Conservation (phyloP, 2,797 vertebrate genomes). For the Botia almorhae region DNA sequence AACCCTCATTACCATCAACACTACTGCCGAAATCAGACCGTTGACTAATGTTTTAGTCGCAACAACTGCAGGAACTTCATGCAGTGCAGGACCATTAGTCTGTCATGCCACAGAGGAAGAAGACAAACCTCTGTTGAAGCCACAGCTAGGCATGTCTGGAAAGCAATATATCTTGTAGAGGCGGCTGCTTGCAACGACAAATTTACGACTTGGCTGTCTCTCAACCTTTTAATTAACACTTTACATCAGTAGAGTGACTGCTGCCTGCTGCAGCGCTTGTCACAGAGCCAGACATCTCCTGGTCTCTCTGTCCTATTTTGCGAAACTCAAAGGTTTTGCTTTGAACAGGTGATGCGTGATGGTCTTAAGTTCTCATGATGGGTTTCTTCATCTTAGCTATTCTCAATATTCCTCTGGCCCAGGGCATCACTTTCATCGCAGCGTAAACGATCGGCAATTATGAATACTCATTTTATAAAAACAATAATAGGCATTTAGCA, state of each 20-base stretch:
- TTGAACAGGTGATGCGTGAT: neutral
- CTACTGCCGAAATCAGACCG: constrained; percentile 21
- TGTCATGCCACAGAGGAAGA: neutral
- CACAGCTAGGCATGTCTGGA: neutral
- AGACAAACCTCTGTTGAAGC: neutral
- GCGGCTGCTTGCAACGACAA: constrained; percentile 26
- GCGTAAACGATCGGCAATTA: too few relatives aligned
- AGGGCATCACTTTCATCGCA: too few relatives aligned
- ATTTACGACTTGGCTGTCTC: constrained; percentile 46
- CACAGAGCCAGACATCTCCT: constrained; percentile 20
- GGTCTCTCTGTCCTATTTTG: neutral
- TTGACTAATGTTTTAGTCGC: constrained; percentile 11
- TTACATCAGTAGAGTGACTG: constrained; percentile 48
- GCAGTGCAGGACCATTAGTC: neutral
- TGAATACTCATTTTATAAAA: too few relatives aligned
- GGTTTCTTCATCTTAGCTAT: too few relatives aligned
- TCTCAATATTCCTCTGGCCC: too few relatives aligned
- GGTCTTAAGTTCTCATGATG: too few relatives aligned
- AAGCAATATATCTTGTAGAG: constrained; percentile 40
- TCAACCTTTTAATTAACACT: constrained; percentile 58
- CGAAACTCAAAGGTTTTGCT: constrained; percentile 2
- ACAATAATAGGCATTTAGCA: too few relatives aligned
- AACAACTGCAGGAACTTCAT: constrained; percentile 34
- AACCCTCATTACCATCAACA: constrained; percentile 1
- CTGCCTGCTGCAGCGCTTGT: constrained; percentile 28